A percentile compares a stretch with the other conserved stretches of the same genome.
Evolutionary conservation across 2,113 vertebrate species (phyloP).

Genomic region (Odobenus rosmarus): DNA sequence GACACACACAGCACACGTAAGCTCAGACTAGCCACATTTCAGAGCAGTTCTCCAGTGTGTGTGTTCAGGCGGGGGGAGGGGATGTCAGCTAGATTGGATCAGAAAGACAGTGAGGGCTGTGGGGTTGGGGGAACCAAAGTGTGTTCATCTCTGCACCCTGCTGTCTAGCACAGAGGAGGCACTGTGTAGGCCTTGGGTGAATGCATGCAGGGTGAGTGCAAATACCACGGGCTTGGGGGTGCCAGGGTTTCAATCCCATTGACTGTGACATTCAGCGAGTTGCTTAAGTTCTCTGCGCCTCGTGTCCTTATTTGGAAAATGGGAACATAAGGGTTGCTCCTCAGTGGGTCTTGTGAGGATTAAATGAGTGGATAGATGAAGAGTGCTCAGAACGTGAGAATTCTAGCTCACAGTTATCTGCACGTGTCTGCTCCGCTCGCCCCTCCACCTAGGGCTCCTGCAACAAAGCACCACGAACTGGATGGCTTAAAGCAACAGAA

Average conservation of each 20-base stretch:
- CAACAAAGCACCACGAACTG: background rate
- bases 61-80: too few relatives aligned
- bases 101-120: background rate
- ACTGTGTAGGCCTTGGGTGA: background rate
- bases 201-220: background rate
- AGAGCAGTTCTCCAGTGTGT: background rate
- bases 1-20: background rate
- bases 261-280: background rate
- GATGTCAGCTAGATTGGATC: background rate
- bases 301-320: background rate
- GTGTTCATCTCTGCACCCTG: background rate
- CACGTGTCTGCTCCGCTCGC: background rate
- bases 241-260: background rate
- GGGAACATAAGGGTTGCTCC: background rate
- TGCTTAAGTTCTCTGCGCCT: background rate
- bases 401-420: background rate
- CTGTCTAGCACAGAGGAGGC: too few relatives aligned
- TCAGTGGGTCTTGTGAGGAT: background rate
- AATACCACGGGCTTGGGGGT: background rate
- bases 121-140: background rate
- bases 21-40: background rate
- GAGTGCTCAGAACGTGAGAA: background rate
- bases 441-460: background rate
- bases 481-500: background rate
- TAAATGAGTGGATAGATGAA: background rate